Evolutionary conservation across 2,797 vertebrate genomes (phyloP), one percentile per base, ranked within the genome.

Genomic region (Thalassophryne amazonica): DNA sequence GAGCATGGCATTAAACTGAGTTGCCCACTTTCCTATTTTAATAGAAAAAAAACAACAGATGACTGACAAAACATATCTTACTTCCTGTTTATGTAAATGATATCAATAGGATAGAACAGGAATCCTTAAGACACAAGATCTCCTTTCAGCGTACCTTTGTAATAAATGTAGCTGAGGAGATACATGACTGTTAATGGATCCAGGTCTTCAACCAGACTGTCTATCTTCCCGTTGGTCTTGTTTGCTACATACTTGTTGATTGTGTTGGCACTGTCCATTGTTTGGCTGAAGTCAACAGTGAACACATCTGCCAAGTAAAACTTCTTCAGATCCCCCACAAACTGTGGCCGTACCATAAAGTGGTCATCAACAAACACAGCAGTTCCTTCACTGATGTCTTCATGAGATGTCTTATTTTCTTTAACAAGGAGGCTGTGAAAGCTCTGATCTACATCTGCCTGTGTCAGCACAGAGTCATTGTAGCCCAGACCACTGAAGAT

Each of bases 221-320:
- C 62, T 40, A 99, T 94, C 83, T 93, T 95, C 16, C 92, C 94
- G 0, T 86, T 75, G 0, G 97, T 98, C 89, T 93, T 93, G 48
- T 60, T 68, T 7, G 69, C 57, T 39, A 96, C 80, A 0, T 94
- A 94, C 10, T 72, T 50, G 4, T 98, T 99, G 69, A 98, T 94
- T 52, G 86, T 72, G 29, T 72, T 11, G 12, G 70, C 60, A 1
- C 88, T 86, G 9, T 87, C 75, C 37, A 29, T 20, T 2, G 41
- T 10, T 2, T 90, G 69, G 21, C 50, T 80, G 73, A 98, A 97
- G 81, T 94, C 76, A 25, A 89, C 79, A 27, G 69, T 73, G 33
- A 94, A 83, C 7, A 59, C 86, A 2, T 96, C 91, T 5, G 93
- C 81, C 8, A 82, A 61, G 58, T 93, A 99, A 27, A 81, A 88